Base-by-base conservation (phyloP, 2,888 invertebrate species). In the Exephanes ischioxanthus region DNA sequence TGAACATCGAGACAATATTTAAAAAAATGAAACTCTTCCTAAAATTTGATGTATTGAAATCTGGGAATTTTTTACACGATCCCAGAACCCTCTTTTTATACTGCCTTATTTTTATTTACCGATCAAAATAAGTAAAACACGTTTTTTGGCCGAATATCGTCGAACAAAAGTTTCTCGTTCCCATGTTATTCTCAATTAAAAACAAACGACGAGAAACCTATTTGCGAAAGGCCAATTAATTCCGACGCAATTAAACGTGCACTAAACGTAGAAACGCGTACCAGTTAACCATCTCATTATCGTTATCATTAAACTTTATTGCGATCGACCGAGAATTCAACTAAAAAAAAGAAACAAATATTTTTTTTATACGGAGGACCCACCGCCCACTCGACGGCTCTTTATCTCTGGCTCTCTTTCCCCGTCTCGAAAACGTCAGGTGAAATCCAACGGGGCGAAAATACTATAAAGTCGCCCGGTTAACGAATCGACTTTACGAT, bases 401-500 rank as follows among this genome's bases (percentile, higher is more conserved):
- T 26, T 58, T 73, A 75, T 55, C 3, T 41, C 53, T 11, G 41
- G 3, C 3, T 37, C n/a, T 61, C 48, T 63, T 63, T 14, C 45
- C 7, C 45, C 22, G 7, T 14, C 16, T 9, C 45, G n/a, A 66
- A 45, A 72, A 72, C 51, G 55, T 45, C 33, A 63, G 53, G n/a
- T 68, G 19, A 33, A 61, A 55, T 63, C 16, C 63, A n/a, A 33
- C 63, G 51, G 55, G 67, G 48, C 45, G 77, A 78, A 37, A 61
- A 78, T 73, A 70, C 68, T 77, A 66, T 78, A 80, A 85, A 53
- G 70, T 48, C 45, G 79, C 81, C 67, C 80, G 87, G 87, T 88
- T 86, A 89, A 89, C 87, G 87, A 88, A 87, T 89, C 86, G 89
- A 89, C 89, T 91, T 90, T 88, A 91, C 89, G 90, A 89, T 91